These are phyloP conservation scores for Ceramica pisi DNA, from an alignment of 2,888 invertebrate species.

Conservation along the genomic window DNA sequence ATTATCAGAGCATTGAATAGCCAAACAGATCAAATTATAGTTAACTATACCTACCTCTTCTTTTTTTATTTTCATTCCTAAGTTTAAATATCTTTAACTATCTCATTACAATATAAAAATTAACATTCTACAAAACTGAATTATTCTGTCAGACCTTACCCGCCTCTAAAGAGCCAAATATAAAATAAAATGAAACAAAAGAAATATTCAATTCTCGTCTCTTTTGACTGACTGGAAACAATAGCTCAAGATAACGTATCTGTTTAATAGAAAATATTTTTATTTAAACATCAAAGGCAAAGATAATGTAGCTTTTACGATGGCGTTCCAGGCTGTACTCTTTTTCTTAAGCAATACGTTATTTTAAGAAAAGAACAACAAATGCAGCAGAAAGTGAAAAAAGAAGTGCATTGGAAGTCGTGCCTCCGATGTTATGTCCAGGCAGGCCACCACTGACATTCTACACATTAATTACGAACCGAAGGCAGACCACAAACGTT, in stretches of 20 bases:
- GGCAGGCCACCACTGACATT: conserved; percentile 63
- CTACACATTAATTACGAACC: conserved; percentile 81
- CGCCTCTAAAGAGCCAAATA: neutral
- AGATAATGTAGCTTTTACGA: conserved; percentile 30
- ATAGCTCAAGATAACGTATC: conserved; percentile 41
- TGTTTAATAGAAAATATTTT: conserved; percentile 16
- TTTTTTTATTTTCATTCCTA: no score
- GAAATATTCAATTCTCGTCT: conserved; percentile 18
- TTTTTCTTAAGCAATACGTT: conserved; percentile 50
- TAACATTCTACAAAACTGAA: neutral
- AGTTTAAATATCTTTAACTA: no score
- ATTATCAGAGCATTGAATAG: neutral
- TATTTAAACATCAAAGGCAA: conserved; percentile 35
- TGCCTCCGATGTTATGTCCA: conserved; percentile 65
- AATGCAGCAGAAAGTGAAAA: conserved; percentile 55
- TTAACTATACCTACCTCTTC: neutral
- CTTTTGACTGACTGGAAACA: conserved; percentile 47
- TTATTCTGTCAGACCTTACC: neutral
- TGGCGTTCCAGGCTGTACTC: conserved; percentile 11
- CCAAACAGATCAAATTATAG: neutral
- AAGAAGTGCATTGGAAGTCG: conserved; percentile 61
- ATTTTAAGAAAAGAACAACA: conserved; percentile 49
- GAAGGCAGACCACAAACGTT: conserved; percentile 75
- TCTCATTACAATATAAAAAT: conserved; percentile 1
- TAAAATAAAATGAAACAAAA: conserved; percentile 23